Base-by-base conservation (phyloP, 2,113 vertebrate species). In the Ptilonorhynchus violaceus region DNA sequence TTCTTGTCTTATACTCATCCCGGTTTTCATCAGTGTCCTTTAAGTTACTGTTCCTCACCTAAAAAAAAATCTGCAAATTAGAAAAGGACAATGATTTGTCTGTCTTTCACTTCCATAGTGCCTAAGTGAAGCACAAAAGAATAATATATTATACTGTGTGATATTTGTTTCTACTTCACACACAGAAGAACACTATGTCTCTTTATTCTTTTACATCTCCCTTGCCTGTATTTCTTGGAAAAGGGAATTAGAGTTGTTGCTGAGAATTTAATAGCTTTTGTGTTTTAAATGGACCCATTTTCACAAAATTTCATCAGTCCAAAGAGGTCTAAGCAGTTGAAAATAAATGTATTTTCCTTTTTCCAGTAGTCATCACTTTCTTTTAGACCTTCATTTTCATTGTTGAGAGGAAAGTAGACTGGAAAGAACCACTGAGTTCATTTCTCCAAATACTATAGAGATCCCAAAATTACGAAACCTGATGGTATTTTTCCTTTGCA, bases 171-270 rank as follows among this genome's bases (percentile, higher is more conserved):
- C 92, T 88, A 39, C 63, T 85, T 96, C 67, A 79, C 82, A 77
- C n/a, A 46, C 30, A 93, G 58, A 47, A 35, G 81, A 94, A 95
- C 78, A 88, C 66, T 95, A 46, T 82, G 78, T 89, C 25, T 93
- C 74, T 95, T 79, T 62, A 92, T 92, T 93, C 66, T 93, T 88
- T 81, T 73, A 66, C 49, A 78, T 78, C 47, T 80, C n/a, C 88
- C 78, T 85, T 47, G 42, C 41, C 31, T 85, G 75, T 90, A 28
- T 92, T 93, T 97, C 85, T 95, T 96, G 96, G 96, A 89, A 96
- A 95, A 90, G 17, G 7, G 55, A 92, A 59, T 23, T 85, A 35
- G 27, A 92, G 19, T 42, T 74, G 41, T 55, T 92, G 70, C 75
- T 88, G 62, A 69, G 58, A 89, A 46, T 92, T 85, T 92, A 88